phyloP scores from a whole-genome alignment of 53 echinoderm and acorn worm genomes.

The Luidia sarsii region DNA sequence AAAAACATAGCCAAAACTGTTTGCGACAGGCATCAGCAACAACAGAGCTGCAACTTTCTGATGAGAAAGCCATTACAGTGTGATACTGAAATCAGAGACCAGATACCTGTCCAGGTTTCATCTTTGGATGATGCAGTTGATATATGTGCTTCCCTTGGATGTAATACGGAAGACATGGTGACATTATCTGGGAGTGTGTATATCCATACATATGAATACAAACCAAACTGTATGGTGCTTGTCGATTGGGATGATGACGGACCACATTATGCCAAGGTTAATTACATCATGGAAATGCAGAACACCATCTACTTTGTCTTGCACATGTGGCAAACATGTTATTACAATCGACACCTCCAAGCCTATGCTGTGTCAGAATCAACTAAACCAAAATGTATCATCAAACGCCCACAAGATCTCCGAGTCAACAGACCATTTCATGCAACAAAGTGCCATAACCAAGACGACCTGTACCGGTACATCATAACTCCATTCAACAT shows the following conservation, averaged over 20 bases:
- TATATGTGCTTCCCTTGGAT: constrained; percentile 2
- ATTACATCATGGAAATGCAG: neutral
- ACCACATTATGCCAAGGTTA: neutral
- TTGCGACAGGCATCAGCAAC: constrained; percentile 48
- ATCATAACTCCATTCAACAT: constrained; percentile 7
- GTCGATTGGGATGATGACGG: constrained; percentile 35
- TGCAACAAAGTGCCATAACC: neutral
- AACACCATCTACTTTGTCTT: constrained; percentile 2
- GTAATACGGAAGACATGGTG: constrained; percentile 18
- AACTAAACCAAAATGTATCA: neutral
- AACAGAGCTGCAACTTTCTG: constrained; percentile 21
- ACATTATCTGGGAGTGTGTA: neutral
- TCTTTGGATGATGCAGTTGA: neutral
- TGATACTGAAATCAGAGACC: constrained; percentile 12
- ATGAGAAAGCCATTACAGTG: neutral
- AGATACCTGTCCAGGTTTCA: constrained; percentile 9
- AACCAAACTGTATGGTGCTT: constrained; percentile 32
- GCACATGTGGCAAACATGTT: constrained; percentile 19
- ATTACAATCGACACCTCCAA: constrained; percentile 22
- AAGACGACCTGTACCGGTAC: constrained; percentile 14
- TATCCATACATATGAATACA: constrained; percentile 33
- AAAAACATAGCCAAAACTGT: constrained; percentile 51
- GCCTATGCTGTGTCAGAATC: constrained; percentile 12
- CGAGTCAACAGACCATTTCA: neutral
- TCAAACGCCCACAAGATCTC: neutral